phyloP scores from a whole-genome alignment of 2,113 vertebrate species.

The Vimba vimba region DNA sequence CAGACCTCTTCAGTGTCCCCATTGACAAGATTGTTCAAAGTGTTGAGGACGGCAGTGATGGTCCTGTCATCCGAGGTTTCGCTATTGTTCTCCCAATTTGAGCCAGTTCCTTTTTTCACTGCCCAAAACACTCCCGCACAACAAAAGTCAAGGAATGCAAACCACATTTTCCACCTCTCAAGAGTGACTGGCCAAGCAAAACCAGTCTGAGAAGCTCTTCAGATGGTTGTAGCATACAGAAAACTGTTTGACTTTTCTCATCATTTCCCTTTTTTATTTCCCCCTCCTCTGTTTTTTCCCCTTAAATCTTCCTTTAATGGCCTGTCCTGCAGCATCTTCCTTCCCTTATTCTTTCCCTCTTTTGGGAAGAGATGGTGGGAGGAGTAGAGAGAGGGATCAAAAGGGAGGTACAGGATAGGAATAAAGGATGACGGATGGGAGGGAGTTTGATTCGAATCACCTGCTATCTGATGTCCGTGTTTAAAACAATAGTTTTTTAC shows the following conservation, averaged over 20 bases:
- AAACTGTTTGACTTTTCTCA: slow-evolving; percentile 1
- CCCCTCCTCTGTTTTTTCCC: slow-evolving; percentile 33
- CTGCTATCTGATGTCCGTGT: slow-evolving; percentile 50
- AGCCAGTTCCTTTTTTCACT: slow-evolving; percentile 82
- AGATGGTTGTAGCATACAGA: neutral
- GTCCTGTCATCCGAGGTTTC: slow-evolving; percentile 89
- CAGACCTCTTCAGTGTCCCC: slow-evolving; percentile 84
- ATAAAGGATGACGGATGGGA: slow-evolving; percentile 47
- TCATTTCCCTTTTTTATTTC: slow-evolving; percentile 39
- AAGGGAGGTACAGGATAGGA: slow-evolving; percentile 22
- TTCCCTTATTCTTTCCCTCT: neutral
- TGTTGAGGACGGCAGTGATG: slow-evolving; percentile 88
- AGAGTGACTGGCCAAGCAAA: slow-evolving; percentile 34
- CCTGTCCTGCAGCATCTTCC: slow-evolving; percentile 25
- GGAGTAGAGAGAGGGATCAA: slow-evolving; percentile 46
- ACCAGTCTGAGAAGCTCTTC: slow-evolving; percentile 39
- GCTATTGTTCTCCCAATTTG: slow-evolving; percentile 83
- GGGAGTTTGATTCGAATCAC: slow-evolving; percentile 49
- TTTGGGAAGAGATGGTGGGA: slow-evolving; percentile 17
- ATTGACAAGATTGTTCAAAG: slow-evolving; percentile 98
- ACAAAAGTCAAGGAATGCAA: slow-evolving; percentile 89
- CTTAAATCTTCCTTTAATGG: slow-evolving; percentile 46
- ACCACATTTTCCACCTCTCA: slow-evolving; percentile 78
- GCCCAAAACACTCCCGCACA: slow-evolving; percentile 78
- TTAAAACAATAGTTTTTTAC: slow-evolving; percentile 55